Evolutionary conservation across 2,888 invertebrate species (phyloP), one percentile per base, ranked within the genome.

Genomic region (Ecdyonurus torrentis): DNA sequence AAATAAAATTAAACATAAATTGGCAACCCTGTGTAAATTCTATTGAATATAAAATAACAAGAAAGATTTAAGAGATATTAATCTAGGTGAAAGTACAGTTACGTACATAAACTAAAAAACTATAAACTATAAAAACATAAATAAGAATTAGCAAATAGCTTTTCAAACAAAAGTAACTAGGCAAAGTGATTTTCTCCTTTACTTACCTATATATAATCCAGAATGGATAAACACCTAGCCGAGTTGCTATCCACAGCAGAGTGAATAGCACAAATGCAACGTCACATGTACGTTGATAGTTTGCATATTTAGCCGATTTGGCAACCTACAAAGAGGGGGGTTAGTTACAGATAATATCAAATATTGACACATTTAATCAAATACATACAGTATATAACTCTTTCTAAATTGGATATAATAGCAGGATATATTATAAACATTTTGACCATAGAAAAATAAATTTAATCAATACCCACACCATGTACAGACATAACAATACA

Each of bases 231-330:
- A 94, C 81, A 58, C 90, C 88, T 66, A 95, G 79, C 64, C 99
- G 83, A 18, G 98, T 94, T 2, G 85, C 74, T 67, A 97, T 89
- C 99, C 98, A 99, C 2, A 92, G 74, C 23, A 94, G 72, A 3
- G 91, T 91, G 75, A 99, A 96, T 64, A 93, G 77, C 59, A 85
- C 86, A 77, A 98, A 98, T 68, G 95, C 79, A 37, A 78, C 76
- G 77, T 97, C 94, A 73, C 97, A 95, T 10, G 90, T 70, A 73
- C 83, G 87, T 75, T 95, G 92, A 73, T 86, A 90, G 70, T 87
- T 89, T 22, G 91, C 87, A 76, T 98, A 97, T 73, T 95, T 96
- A 22, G 91, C 85, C 78, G 96, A 86, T 78, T 98, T 98, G 20
- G 96, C 94, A 59, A 86, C 89, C 87, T 93, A 77, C 1, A 80